Evolutionary conservation across 2,113 vertebrate species (phyloP), one percentile per base, ranked within the genome.

Genomic region (Pangasianodon gigas): DNA sequence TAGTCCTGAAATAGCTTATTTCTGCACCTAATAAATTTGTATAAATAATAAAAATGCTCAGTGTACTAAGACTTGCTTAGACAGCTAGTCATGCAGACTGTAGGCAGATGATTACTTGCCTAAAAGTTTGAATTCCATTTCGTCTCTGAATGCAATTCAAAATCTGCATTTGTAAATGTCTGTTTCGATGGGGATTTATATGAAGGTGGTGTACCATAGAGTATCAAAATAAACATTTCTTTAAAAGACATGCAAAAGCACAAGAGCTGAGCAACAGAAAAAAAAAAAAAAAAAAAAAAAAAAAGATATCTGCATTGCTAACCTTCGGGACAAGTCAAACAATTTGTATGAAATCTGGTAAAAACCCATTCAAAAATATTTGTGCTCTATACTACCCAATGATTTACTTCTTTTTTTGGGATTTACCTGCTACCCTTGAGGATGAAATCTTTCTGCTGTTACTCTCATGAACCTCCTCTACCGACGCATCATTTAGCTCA

Each of bases 291-390:
- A 24, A 32, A 32, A 82, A 21, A 21, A 62, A 69, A 80, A 21
- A n/a, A 37, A 51, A 71, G 37, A n/a, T 48, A 83, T 13, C 46
- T 37, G 60, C 29, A 8, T n/a, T 54, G 24, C 2, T 54, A 86
- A 89, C 71, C 24, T 69, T 69, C 21, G 32, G 62, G n/a, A 71
- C 52, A 52, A 41, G 46, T 52, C 80, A 83, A 82, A 69, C n/a
- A 56, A 60, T 82, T 86, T 54, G 37, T 90, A 69, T 69, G 77
- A 86, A 85, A 85, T 89, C 44, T 75, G 54, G 58, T 89, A 83
- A 91, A 91, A 91, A 89, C 88, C 46, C 88, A 84, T 89, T 87
- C 32, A 88, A 91, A 91, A 91, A 88, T 88, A 88, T 83, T 75
- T 82, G 60, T 90, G 84, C 87, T 84, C 84, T 90, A 32, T 77